These are phyloP conservation scores for Uria lomvia DNA, from an alignment of 2,113 vertebrate species.

Conservation along the genomic window DNA sequence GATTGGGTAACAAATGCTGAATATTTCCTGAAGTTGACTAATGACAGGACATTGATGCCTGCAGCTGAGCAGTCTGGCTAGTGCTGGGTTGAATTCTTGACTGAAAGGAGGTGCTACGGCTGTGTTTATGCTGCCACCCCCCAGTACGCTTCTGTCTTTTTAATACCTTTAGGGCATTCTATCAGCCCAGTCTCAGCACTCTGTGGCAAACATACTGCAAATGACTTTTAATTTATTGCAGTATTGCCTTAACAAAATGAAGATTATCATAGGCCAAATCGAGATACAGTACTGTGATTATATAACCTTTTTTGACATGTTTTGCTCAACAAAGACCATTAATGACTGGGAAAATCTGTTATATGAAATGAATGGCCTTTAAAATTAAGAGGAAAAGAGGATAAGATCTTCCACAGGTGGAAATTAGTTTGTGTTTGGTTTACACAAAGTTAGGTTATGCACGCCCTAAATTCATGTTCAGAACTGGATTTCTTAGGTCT, in stretches of 20 bases:
- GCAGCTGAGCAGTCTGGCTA: conserved; percentile 45
- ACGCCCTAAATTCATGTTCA: background rate
- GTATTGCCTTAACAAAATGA: background rate
- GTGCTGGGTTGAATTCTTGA: conserved; percentile 14
- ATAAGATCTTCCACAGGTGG: background rate
- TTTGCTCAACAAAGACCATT: background rate
- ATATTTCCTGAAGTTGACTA: conserved; percentile 79
- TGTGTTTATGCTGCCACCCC: background rate
- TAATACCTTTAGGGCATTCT: background rate
- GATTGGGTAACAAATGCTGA: conserved; percentile 73
- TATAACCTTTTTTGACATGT: background rate
- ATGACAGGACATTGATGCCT: conserved; percentile 78
- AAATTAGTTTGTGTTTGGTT: background rate
- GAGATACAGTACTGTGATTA: background rate
- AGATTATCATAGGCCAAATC: background rate
- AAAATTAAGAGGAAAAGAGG: background rate
- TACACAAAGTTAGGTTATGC: background rate
- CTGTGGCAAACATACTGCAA: background rate
- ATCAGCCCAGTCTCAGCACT: background rate
- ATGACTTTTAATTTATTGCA: background rate
- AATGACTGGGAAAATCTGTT: background rate
- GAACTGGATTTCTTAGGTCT: background rate
- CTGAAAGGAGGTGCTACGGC: conserved; percentile 8
- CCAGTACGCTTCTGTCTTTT: background rate
- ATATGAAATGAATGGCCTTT: background rate